Conservation (phyloP, 1,140 invertebrate genomes). For the Vanessa tameamea region DNA sequence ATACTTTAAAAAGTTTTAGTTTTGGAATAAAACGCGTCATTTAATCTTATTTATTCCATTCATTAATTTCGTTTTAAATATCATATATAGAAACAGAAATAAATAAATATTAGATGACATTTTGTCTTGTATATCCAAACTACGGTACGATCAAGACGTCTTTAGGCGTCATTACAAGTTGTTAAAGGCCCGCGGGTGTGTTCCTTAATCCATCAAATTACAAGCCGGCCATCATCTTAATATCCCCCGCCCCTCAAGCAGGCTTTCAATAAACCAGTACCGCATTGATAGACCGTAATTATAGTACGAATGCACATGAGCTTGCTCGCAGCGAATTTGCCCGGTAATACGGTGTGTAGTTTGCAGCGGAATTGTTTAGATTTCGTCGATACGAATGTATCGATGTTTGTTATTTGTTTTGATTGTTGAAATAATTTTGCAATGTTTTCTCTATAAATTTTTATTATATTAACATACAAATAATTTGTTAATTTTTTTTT, state of each 20-base stretch:
- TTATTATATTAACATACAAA: too few species aligned
- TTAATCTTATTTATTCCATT: too few species aligned
- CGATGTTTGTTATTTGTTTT: constrained; percentile 27
- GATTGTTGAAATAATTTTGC: constrained; percentile 14
- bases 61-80: too few species aligned
- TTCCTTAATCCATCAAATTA: constrained; percentile 75
- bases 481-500: too few species aligned
- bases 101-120: constrained; percentile 7
- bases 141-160: constrained; percentile 43
- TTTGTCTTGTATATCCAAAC: constrained; percentile 4
- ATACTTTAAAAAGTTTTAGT: too few species aligned
- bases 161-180: constrained; percentile 64
- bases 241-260: constrained; percentile 67
- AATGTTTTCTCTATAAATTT: neutral
- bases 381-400: constrained; percentile 30
- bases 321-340: constrained; percentile 59
- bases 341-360: constrained; percentile 52
- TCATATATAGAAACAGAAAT: neutral
- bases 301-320: constrained; percentile 54
- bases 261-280: constrained; percentile 70
- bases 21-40: too few species aligned
- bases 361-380: constrained; percentile 59
- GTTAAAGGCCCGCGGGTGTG: constrained; percentile 63
- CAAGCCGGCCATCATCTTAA: constrained; percentile 74
- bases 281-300: constrained; percentile 73